Percentiles rank a stretch among this genome's conserved stretches.
These are phyloP conservation scores for Drosophila pseudotakahashii DNA, from an alignment of 2,888 invertebrate species.

Conservation along the genomic window DNA sequence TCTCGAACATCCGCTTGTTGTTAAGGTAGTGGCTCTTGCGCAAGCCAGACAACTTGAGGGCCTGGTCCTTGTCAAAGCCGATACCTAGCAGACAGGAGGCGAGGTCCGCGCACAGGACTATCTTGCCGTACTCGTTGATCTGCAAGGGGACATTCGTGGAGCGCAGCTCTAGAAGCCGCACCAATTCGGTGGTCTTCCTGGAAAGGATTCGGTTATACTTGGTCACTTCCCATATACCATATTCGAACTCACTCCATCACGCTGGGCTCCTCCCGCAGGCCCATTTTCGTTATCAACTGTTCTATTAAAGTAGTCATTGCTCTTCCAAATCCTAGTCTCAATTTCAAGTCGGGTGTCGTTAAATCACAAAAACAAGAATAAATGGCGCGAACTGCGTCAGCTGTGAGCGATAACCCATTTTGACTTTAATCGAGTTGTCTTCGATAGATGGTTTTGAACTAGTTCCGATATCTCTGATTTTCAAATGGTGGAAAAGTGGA, in stretches of 20 bases:
- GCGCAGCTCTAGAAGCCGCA: conserved; percentile 81
- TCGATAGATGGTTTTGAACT: neutral
- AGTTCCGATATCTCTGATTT: neutral
- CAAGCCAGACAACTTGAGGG: conserved; percentile 86
- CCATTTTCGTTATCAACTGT: conserved; percentile 81
- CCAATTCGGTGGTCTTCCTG: conserved; percentile 82
- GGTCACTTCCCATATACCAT: neutral
- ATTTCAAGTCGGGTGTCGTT: neutral
- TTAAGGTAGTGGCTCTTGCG: conserved; percentile 86
- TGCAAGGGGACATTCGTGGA: conserved; percentile 77
- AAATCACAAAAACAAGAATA: conserved; percentile 5
- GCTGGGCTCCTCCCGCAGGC: conserved; percentile 75
- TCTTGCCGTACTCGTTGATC: conserved; percentile 87
- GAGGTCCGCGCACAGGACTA: conserved; percentile 87
- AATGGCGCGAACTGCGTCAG: conserved; percentile 33
- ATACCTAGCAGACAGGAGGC: conserved; percentile 85
- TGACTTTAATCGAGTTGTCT: neutral
- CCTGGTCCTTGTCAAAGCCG: conserved; percentile 86
- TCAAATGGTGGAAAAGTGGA: no score
- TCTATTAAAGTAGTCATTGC: conserved; percentile 78
- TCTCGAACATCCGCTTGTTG: conserved; percentile 86
- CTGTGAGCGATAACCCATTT: neutral
- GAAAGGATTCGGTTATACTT: neutral
- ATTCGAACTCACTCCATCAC: conserved; percentile 70
- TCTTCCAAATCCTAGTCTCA: neutral